Percentiles rank a stretch among this genome's conserved stretches.
These are phyloP conservation scores for Polydrusus cervinus DNA, from an alignment of 2,888 invertebrate genomes.

Conservation along the genomic window DNA sequence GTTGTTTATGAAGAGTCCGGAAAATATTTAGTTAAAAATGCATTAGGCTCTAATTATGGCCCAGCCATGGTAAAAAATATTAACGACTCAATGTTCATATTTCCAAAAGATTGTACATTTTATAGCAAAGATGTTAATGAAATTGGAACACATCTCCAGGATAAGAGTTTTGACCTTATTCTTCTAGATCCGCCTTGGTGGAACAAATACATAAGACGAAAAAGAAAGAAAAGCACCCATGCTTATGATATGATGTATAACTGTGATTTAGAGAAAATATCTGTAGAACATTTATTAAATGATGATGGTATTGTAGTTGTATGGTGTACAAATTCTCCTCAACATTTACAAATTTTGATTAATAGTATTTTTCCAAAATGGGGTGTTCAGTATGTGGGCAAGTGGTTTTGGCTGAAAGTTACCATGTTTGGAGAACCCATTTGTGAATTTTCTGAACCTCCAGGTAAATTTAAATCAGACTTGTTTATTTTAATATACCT, in stretches of 20 bases:
- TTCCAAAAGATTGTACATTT: constrained; percentile 81
- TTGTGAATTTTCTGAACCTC: constrained; percentile 76
- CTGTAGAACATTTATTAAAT: constrained; percentile 78
- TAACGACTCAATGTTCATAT: constrained; percentile 74
- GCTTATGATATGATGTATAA: constrained; percentile 87
- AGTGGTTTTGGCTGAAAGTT: constrained; percentile 94
- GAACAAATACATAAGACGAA: constrained; percentile 93
- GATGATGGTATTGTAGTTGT: constrained; percentile 83
- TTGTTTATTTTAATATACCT: no score
- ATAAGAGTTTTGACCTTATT: constrained; percentile 83
- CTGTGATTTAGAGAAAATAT: constrained; percentile 81
- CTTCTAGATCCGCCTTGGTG: constrained; percentile 97
- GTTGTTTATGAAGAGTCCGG: constrained; percentile 57
- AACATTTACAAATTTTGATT: constrained; percentile 80
- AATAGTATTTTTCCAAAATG: constrained; percentile 85
- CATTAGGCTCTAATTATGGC: constrained; percentile 74
- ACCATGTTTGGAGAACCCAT: constrained; percentile 59
- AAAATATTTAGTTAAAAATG: constrained; percentile 51
- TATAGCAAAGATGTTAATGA: constrained; percentile 79
- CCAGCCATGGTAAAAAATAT: constrained; percentile 73
- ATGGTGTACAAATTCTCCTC: constrained; percentile 93
- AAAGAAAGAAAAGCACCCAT: constrained; percentile 78
- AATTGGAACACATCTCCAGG: constrained; percentile 72
- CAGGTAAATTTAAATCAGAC: constrained; percentile 67
- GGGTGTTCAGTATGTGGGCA: constrained; percentile 81